Evolutionary conservation across 1,140 invertebrate genomes (phyloP).

Genomic region (Plectrocnemia conspersa): DNA sequence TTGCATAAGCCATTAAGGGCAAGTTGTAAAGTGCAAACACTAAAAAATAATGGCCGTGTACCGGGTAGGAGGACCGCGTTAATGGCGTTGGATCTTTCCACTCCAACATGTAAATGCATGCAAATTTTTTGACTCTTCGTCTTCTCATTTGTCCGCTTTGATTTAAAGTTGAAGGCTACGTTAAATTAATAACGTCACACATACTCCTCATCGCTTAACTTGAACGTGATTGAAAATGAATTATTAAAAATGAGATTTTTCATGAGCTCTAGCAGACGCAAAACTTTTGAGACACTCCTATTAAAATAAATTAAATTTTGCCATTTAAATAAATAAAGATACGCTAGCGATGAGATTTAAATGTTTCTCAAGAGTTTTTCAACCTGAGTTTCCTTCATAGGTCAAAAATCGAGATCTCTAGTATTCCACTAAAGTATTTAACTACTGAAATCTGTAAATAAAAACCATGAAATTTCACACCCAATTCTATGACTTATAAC

Average conservation of each 20-base stretch:
- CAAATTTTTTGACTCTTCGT: slow-evolving; percentile 3
- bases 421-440: too few species aligned
- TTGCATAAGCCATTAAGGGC: slow-evolving; percentile 21
- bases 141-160: slow-evolving; percentile 5
- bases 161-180: background rate
- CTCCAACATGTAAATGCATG: slow-evolving; percentile 1
- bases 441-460: too few species aligned
- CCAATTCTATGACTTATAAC: too few species aligned
- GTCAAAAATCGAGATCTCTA: too few species aligned
- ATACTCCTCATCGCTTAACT: background rate
- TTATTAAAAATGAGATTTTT: background rate
- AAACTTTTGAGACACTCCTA: too few species aligned
- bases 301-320: too few species aligned
- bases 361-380: too few species aligned
- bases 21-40: slow-evolving; percentile 23
- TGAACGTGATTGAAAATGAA: background rate
- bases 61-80: background rate
- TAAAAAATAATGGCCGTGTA: slow-evolving; percentile 24
- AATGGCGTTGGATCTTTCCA: background rate
- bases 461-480: too few species aligned
- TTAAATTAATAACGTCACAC: slow-evolving; percentile 2
- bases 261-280: background rate
- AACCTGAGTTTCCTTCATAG: too few species aligned
- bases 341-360: background rate
- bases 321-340: background rate